phyloP scores from a whole-genome alignment of 2,888 invertebrate species.

The Piscicola geometra region DNA sequence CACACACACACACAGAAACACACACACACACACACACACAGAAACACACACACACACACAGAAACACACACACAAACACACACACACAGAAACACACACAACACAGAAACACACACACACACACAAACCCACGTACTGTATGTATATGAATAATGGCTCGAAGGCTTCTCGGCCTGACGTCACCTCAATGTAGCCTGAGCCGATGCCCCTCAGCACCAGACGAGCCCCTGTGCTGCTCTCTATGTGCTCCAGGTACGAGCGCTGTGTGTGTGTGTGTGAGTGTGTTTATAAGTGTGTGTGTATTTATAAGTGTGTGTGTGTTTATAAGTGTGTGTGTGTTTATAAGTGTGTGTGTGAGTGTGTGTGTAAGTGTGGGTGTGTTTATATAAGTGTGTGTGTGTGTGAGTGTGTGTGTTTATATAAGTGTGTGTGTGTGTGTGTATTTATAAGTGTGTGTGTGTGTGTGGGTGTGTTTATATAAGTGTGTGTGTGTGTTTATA shows the following conservation, averaged over 20 bases:
- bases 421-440: too few relatives aligned
- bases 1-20: not conserved
- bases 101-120: not conserved
- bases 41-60: not conserved
- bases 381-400: too few relatives aligned
- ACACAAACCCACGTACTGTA: constrained; percentile 61
- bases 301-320: too few relatives aligned
- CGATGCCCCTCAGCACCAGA: constrained; percentile 68
- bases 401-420: too few relatives aligned
- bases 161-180: constrained; percentile 62
- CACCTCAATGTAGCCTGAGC: constrained; percentile 64
- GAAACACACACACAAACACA: not conserved
- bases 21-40: constrained; percentile 31
- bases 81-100: not conserved
- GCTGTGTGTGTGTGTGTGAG: constrained; percentile 44
- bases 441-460: too few relatives aligned
- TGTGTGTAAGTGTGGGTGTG: too few relatives aligned
- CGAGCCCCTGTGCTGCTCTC: constrained; percentile 73
- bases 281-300: too few relatives aligned
- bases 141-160: constrained; percentile 67
- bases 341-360: too few relatives aligned
- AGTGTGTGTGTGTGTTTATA: too few relatives aligned
- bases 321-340: too few relatives aligned
- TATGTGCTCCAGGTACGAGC: constrained; percentile 67
- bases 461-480: too few relatives aligned